These are phyloP conservation scores for Drosophila setosimentum DNA, from an alignment of 2,888 invertebrate species.

Conservation along the genomic window DNA sequence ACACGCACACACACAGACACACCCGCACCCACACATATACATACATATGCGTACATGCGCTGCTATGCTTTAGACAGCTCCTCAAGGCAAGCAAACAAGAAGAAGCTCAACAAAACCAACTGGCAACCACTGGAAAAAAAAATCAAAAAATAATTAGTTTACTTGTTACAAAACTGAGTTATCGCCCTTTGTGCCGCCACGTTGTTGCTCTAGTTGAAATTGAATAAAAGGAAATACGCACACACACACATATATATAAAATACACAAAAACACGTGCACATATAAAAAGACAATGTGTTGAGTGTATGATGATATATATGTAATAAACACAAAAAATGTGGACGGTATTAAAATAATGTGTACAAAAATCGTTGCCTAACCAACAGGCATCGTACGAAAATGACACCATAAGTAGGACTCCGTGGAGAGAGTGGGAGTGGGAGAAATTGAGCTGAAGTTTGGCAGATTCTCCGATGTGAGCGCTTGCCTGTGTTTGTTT, in stretches of 20 bases:
- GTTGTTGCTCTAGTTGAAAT: slow-evolving; percentile 69
- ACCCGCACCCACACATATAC: slow-evolving; percentile 8
- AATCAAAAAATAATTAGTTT: slow-evolving; percentile 81
- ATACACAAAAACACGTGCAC: slow-evolving; percentile 11
- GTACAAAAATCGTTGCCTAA: slow-evolving; percentile 64
- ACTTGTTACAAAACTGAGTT: slow-evolving; percentile 81
- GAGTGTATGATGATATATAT: slow-evolving; percentile 52
- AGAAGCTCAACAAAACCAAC: slow-evolving; percentile 42
- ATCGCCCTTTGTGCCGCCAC: slow-evolving; percentile 65
- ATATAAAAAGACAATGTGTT: slow-evolving; percentile 22
- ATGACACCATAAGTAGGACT: slow-evolving; percentile 42
- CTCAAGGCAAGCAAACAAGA: slow-evolving; percentile 57
- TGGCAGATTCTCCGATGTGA: slow-evolving; percentile 7
- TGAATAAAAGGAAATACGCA: slow-evolving; percentile 68
- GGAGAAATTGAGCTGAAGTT: slow-evolving; percentile 11
- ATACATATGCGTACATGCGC: slow-evolving; percentile 19
- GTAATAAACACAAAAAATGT: slow-evolving; percentile 36
- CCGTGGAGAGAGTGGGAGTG: slow-evolving; percentile 6
- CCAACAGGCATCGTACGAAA: slow-evolving; percentile 48
- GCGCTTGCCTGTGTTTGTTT: slow-evolving; percentile 6
- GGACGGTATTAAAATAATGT: slow-evolving; percentile 37
- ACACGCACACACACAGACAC: slow-evolving; percentile 9
- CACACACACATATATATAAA: slow-evolving; percentile 27
- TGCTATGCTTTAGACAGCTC: slow-evolving; percentile 10
- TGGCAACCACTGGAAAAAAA: slow-evolving; percentile 49